Evolutionary conservation across 2,888 invertebrate genomes (phyloP), one percentile per base, ranked within the genome.

Genomic region (Apoda limacodes): DNA sequence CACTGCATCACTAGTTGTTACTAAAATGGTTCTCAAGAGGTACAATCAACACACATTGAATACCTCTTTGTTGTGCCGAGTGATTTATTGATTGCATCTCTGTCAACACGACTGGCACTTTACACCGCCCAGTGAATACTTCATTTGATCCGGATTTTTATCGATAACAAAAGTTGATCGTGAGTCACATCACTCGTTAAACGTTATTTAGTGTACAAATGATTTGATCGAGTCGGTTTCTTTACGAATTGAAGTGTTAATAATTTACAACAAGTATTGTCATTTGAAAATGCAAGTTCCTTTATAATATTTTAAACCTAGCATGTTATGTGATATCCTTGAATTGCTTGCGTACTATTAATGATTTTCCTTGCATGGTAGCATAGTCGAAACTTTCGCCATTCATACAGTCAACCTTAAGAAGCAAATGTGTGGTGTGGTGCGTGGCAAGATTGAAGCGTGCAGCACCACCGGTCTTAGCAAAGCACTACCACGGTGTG

Each of bases 21-120:
- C 64, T 68, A 67, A 74, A 74, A 65, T 66, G 68, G 63, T 64
- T 70, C 65, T 60, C 67, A 66, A 74, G 71, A 68, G 65, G 69
- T 70, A 80, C 76, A 80, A 80, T 80, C 78, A 78, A 72, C 75
- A 71, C 75, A 75, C 76, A 78, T 76, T 78, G 72, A 80, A 71
- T 66, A 60, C 63, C 57, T 62, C 71, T 70, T 76, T 78, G 72
- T 76, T 54, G 57, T 47, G 48, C 56, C 64, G 65, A 75, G 74
- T 80, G 78, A 80, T 80, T 80, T 80, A 80, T 80, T 76, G 80
- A 80, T 75, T 71, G 68, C 75, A 65, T 70, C 71, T 76, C 78
- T 80, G 80, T 80, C 80, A 80, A 78, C 80, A 78, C 68, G 52
- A 58, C 66, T 58, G 66, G 67, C 66, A 69, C 56, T 66, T 65